These are phyloP conservation scores for Melanotus villosus DNA, from an alignment of 2,888 invertebrate species.

Conservation along the genomic window DNA sequence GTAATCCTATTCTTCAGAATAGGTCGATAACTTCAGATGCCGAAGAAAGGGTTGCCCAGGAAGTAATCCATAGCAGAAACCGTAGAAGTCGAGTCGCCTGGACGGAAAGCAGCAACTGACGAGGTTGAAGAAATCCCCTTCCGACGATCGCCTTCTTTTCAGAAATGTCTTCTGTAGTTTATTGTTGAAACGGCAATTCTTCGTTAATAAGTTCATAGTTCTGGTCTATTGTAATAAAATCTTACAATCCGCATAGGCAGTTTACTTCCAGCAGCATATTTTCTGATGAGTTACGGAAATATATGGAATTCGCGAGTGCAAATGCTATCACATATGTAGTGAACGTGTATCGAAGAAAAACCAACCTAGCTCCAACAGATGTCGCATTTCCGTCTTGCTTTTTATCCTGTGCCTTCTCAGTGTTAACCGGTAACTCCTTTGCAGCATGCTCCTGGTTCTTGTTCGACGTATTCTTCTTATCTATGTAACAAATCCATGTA, in stretches of 20 bases:
- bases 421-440: conserved; percentile 39
- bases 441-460: conserved; percentile 50
- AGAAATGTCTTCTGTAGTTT: no score
- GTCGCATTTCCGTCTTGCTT: conserved; percentile 48
- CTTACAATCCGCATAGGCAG: conserved; percentile 14
- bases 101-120: no score
- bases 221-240: no score
- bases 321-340: conserved; percentile 30
- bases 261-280: conserved; percentile 43
- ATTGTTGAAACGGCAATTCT: no score
- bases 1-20: background rate
- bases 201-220: no score
- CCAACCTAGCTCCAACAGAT: conserved; percentile 51
- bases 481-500: conserved; percentile 58
- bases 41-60: no score
- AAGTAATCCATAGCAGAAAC: no score
- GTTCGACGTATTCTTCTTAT: conserved; percentile 56
- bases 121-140: no score
- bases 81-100: no score
- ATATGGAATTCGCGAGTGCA: conserved; percentile 25
- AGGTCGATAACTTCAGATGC: no score
- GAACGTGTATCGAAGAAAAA: conserved; percentile 41
- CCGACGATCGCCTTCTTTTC: no score
- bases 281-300: conserved; percentile 47
- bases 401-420: conserved; percentile 39